These are phyloP conservation scores for Maniola hyperantus DNA, from an alignment of 2,888 invertebrate genomes.

Conservation along the genomic window DNA sequence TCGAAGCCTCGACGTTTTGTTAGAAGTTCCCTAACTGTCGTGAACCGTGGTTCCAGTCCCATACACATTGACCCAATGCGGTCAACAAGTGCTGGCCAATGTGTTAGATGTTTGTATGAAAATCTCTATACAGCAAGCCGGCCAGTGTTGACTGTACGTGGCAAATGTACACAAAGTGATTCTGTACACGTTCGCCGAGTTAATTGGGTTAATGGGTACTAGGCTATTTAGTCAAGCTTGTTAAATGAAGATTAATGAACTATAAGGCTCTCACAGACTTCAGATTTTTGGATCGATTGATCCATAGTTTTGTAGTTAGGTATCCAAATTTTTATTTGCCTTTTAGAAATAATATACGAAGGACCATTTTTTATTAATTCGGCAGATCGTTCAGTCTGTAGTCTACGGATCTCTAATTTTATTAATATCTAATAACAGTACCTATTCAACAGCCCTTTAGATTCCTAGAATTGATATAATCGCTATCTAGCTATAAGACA, in stretches of 20 bases:
- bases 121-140: too few species aligned
- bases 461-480: constrained; percentile 39
- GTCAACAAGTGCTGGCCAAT: too few species aligned
- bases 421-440: constrained; percentile 20
- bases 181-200: too few species aligned
- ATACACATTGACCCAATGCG: too few species aligned
- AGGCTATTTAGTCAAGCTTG: not conserved
- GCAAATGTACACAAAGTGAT: too few species aligned
- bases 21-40: too few species aligned
- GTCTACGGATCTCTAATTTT: not conserved
- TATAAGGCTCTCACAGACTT: not conserved
- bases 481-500: constrained; percentile 37
- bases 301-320: too few species aligned
- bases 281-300: not conserved
- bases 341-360: not conserved
- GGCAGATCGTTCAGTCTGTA: not conserved
- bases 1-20: too few species aligned
- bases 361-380: not conserved
- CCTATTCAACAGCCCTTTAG: constrained; percentile 30
- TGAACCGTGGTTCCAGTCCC: too few species aligned
- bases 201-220: too few species aligned
- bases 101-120: too few species aligned
- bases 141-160: too few species aligned
- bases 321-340: not conserved
- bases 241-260: not conserved